Percentiles rank a stretch among this genome's conserved stretches.
Conservation (phyloP, 2,797 vertebrate genomes). For the Sylvia borin region DNA sequence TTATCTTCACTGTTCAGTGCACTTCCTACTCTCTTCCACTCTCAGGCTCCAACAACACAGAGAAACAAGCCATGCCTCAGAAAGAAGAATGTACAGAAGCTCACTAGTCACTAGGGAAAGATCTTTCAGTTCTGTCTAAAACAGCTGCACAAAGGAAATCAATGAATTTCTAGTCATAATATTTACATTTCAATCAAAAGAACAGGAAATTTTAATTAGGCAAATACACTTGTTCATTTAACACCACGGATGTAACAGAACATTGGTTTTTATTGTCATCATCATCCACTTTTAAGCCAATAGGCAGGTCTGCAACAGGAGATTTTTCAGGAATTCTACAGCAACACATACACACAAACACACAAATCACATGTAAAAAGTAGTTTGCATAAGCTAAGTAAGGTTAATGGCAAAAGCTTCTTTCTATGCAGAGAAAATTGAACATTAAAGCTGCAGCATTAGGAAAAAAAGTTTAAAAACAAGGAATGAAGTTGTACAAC, state of each 20-base stretch:
- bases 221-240: constrained; percentile 6
- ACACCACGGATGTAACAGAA: not conserved
- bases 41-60: not conserved
- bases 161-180: constrained; percentile 25
- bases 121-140: constrained; percentile 9
- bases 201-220: not conserved
- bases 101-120: not conserved
- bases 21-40: not conserved
- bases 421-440: constrained; percentile 51
- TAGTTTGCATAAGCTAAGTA: constrained; percentile 46
- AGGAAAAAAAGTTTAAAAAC: constrained; percentile 42
- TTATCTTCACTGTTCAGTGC: not conserved
- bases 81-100: not conserved
- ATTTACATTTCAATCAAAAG: constrained; percentile 25
- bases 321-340: not conserved
- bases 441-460: constrained; percentile 48
- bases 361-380: constrained; percentile 39
- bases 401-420: constrained; percentile 58
- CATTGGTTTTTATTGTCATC: not conserved
- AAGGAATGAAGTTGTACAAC: constrained; percentile 48
- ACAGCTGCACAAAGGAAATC: not conserved
- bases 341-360: constrained; percentile 48
- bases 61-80: not conserved
- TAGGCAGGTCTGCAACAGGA: not conserved
- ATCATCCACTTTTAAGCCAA: constrained; percentile 11